These are phyloP conservation scores for Cairina moschata DNA, from an alignment of 2,113 vertebrate species.

Conservation along the genomic window DNA sequence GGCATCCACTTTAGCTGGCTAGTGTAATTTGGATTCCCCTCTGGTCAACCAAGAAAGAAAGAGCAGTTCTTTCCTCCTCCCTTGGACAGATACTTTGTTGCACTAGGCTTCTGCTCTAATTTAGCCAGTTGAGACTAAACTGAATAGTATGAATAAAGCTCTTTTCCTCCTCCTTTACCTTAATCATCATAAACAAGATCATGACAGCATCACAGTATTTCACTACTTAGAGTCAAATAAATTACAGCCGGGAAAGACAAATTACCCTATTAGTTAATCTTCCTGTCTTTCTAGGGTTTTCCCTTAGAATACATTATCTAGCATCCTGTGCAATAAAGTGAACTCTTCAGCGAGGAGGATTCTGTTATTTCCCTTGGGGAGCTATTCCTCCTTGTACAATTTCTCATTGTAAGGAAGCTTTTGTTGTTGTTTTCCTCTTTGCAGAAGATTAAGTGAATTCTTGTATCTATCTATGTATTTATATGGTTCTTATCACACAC, in stretches of 20 bases:
- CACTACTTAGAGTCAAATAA: conserved; percentile 64
- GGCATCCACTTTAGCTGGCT: neutral
- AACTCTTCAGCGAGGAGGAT: conserved; percentile 38
- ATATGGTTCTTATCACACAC: neutral
- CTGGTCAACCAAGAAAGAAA: neutral
- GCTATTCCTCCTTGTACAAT: conserved; percentile 16
- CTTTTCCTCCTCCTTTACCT: conserved; percentile 38
- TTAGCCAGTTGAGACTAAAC: conserved; percentile 12
- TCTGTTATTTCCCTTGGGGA: conserved; percentile 55
- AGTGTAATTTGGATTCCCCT: neutral
- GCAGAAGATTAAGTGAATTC: conserved; percentile 20
- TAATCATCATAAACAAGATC: conserved; percentile 72
- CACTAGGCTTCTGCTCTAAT: neutral
- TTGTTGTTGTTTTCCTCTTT: conserved; percentile 38
- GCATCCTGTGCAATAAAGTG: conserved; percentile 4
- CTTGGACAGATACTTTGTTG: no score
- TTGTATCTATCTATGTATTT: conserved; percentile 16
- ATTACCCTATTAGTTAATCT: conserved; percentile 66
- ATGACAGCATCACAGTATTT: conserved; percentile 61
- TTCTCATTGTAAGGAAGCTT: conserved; percentile 27
- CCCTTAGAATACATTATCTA: conserved; percentile 49
- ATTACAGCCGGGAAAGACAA: conserved; percentile 60
- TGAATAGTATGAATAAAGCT: neutral
- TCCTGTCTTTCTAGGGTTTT: conserved; percentile 58
- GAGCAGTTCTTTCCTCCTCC: neutral